Evolutionary conservation across 92 coral and sea anemone species (phyloP), one percentile per base, ranked within the genome.

Genomic region (Bergia sp.): DNA sequence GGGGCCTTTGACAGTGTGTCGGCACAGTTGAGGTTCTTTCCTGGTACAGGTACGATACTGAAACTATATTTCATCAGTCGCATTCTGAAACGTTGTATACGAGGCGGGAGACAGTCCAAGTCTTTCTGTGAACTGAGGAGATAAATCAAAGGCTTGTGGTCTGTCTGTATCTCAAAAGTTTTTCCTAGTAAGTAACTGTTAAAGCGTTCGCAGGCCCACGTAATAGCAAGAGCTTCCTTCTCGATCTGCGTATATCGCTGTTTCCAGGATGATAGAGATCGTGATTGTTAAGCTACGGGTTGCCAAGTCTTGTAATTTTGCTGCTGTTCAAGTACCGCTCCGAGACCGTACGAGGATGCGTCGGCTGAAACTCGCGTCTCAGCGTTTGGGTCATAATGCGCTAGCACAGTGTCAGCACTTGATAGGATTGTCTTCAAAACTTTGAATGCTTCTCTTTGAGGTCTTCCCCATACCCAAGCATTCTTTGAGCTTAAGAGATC

Each of bases 141-240:
- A 73, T 79, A 88, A 64, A 88, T 88, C 65, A 88, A 72, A 40
- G 90, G 90, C 90, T 53, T 88, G 90, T 88, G 90, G 72, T 88
- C 86, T 13, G 91, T 81, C 44, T 65, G 64, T 44, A 88, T 39
- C 69, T 58, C 57, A 37, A 88, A 88, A 38, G 18, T 15, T 72
- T 88, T 81, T 55, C 91, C 87, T 42, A 88, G 64, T 38, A 88
- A 37, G 73, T 88, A 89, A 53, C 78, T 36, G 80, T 85, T 83
- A 86, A 89, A 89, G 7, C 91, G 88, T 77, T 89, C 77, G 37
- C 91, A 89, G 78, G 91, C 86, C 91, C 91, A 88, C 18, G 81
- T 81, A 37, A 72, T 50, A 2, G 86, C 86, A 55, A 80, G 86
- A 2, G 86, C 90, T 80, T 88, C 86, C 58, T 88, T 88, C 61